phyloP scores from a whole-genome alignment of 1,140 invertebrate genomes.

The Zaprionus inermis region DNA sequence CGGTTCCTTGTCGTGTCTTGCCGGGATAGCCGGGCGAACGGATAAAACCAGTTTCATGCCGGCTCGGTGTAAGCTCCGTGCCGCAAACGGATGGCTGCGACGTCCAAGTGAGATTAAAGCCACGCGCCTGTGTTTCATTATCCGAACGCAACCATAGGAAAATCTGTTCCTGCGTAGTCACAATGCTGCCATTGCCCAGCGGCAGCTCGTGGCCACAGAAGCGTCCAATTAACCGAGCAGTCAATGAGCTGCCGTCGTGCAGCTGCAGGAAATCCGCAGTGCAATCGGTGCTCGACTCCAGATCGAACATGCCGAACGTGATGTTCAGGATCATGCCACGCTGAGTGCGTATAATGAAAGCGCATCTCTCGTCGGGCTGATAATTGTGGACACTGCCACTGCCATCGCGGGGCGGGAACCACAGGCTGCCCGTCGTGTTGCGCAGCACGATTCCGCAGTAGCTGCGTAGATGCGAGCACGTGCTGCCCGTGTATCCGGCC shows the following conservation, averaged over 20 bases:
- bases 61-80: conserved; percentile 84
- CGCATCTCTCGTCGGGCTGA: conserved; percentile 88
- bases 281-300: conserved; percentile 85
- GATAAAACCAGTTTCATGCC: conserved; percentile 87
- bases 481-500: conserved; percentile 84
- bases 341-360: conserved; percentile 90
- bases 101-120: conserved; percentile 91
- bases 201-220: conserved; percentile 90
- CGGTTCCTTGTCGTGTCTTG: conserved; percentile 89
- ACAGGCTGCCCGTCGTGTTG: conserved; percentile 39
- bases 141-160: conserved; percentile 93
- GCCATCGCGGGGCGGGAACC: conserved; percentile 85
- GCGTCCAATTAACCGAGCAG: conserved; percentile 88
- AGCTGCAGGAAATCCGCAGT: conserved; percentile 89
- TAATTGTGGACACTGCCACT: conserved; percentile 70
- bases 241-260: conserved; percentile 90
- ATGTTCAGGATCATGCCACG: conserved; percentile 89
- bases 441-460: conserved; percentile 86
- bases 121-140: conserved; percentile 60
- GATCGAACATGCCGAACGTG: conserved; percentile 90
- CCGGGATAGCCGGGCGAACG: conserved; percentile 93
- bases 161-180: conserved; percentile 89
- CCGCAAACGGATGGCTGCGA: conserved; percentile 90
- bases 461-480: conserved; percentile 55
- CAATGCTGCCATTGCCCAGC: conserved; percentile 86